Evolutionary conservation across 2,888 invertebrate species (phyloP), one percentile per base, ranked within the genome.

Genomic region (Anagyrus pseudococci): DNA sequence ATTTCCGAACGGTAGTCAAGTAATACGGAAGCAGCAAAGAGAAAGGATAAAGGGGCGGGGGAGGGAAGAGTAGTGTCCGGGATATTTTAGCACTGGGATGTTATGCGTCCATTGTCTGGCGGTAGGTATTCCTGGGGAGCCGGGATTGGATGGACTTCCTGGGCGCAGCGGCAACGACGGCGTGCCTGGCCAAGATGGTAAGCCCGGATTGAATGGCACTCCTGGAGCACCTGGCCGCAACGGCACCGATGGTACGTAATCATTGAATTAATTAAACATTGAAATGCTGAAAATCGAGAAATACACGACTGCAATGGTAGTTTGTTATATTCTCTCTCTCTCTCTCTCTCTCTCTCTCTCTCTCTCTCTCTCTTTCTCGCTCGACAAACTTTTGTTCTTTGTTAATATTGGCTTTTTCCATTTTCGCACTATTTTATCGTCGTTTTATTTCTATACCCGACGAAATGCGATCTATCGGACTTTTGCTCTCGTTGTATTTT

Each of bases 161-260:
- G 94, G 95, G 1, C 84, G 94, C 58, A 93, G 92, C 66, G 95
- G 96, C 0, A 87, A 90, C 19, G 93, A 93, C 71, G 93, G 93
- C 1, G 75, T 84, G 47, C 85, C 87, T 0, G 89, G 89, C 0
- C 84, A 85, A 1, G 85, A 94, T 66, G 95, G 94, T 1, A 85
- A 85, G 65, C 89, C 92, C 0, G 93, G 93, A 0, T 81, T 85
- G 4, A 86, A 91, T 69, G 93, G 93, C 0, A 83, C 82, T 25
- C 86, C 89, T 1, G 90, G 89, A 2, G 84, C 84, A 64, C 85
- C 89, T 70, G 87, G 92, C 55, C 88, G 85, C 66, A 88, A 92
- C 67, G 93, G 93, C 40, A 88, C 84, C 23, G 84, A 89, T 66
- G 90, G 90, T 82, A 82, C 75, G 61, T 64, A 56, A n/a, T n/a